Conservation (phyloP, 1,140 invertebrate species). For the Bemisia tabaci region DNA sequence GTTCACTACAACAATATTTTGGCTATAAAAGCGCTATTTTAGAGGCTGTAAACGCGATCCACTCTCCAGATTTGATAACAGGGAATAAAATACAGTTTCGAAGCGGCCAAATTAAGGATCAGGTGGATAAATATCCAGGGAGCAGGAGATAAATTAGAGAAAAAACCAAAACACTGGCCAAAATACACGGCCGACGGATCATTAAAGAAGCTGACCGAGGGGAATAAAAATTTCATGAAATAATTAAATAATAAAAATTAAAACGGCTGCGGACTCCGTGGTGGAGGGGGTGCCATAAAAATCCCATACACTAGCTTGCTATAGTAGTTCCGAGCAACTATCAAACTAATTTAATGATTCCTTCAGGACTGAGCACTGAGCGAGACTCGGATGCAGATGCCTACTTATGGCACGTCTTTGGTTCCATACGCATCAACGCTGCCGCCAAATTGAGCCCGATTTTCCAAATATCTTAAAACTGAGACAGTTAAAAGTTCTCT, state of each 20-base stretch:
- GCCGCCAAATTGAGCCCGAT: too few relatives aligned
- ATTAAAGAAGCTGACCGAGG: not conserved
- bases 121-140: not conserved
- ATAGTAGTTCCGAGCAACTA: not conserved
- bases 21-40: not conserved
- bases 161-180: not conserved
- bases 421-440: too few relatives aligned
- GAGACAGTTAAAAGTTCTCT: too few relatives aligned
- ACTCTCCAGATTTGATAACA: not conserved
- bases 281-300: not conserved
- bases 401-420: too few relatives aligned
- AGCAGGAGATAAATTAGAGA: not conserved
- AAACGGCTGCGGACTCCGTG: not conserved
- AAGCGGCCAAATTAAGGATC: not conserved
- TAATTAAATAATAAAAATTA: constrained; percentile 1
- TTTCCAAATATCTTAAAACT: too few relatives aligned
- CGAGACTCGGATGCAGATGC: too few relatives aligned
- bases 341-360: not conserved
- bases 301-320: not conserved
- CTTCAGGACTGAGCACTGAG: not conserved
- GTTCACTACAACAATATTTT: not conserved
- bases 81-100: not conserved
- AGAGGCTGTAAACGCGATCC: not conserved
- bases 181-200: not conserved
- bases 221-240: not conserved